A percentile compares a stretch with the other conserved stretches of the same genome.
Evolutionary conservation across 2,888 invertebrate species (phyloP).

Genomic region (Drosophila birchii): DNA sequence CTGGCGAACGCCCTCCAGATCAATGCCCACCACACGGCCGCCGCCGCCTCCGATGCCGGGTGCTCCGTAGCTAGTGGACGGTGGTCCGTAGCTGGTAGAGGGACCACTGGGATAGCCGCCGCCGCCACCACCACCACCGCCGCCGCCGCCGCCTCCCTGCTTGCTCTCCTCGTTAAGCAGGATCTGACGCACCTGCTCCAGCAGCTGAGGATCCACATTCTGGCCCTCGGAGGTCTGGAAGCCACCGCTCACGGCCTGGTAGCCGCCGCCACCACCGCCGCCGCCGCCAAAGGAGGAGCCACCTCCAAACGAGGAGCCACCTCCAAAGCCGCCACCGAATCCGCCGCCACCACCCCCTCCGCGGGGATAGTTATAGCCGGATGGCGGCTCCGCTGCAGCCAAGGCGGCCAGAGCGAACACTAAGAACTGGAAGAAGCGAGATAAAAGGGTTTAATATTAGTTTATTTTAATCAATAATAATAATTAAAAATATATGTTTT

Average conservation of each 20-base stretch:
- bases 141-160: constrained; percentile 86
- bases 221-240: constrained; percentile 93
- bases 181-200: constrained; percentile 94
- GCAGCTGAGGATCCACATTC: constrained; percentile 91
- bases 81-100: constrained; percentile 86
- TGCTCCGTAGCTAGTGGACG: constrained; percentile 88
- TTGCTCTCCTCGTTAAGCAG: constrained; percentile 92
- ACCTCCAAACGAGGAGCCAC: constrained; percentile 82
- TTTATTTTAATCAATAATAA: background rate
- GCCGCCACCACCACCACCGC: constrained; percentile 85
- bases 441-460: background rate
- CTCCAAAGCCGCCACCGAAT: constrained; percentile 85
- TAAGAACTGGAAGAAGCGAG: constrained; percentile 89
- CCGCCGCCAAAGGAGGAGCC: constrained; percentile 83
- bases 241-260: constrained; percentile 91
- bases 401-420: constrained; percentile 92
- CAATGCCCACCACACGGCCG: constrained; percentile 90
- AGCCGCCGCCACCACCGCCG: constrained; percentile 90
- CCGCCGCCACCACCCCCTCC: constrained; percentile 86
- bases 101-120: constrained; percentile 85
- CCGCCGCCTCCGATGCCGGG: constrained; percentile 84
- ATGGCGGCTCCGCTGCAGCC: constrained; percentile 90
- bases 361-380: constrained; percentile 91
- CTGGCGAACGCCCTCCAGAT: constrained; percentile 93
- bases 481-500: background rate